A percentile compares a stretch with the other conserved stretches of the same genome.
These are phyloP conservation scores for Sinodicranocentrus sp. DNA, from an alignment of 2,888 invertebrate species.

Conservation along the genomic window DNA sequence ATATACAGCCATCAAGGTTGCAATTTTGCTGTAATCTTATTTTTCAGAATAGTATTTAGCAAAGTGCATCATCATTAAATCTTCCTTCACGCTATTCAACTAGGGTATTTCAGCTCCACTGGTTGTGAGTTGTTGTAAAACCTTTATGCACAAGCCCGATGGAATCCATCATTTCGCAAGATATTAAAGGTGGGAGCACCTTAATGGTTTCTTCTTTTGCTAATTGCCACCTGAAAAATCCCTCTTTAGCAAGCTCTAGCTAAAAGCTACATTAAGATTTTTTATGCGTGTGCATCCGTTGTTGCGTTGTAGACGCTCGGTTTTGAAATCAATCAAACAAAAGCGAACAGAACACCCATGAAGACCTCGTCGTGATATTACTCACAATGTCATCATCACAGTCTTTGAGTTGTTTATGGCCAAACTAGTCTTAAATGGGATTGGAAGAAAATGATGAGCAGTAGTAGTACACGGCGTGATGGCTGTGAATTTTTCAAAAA, in stretches of 20 bases:
- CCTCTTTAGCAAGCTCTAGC: too few species aligned
- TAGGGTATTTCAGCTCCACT: too few species aligned
- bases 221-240: background rate
- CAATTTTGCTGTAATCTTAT: background rate
- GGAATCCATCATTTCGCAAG: background rate
- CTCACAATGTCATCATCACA: background rate
- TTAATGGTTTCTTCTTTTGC: background rate
- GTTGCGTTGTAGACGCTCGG: background rate
- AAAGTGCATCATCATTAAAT: slow-evolving; percentile 17
- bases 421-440: too few species aligned
- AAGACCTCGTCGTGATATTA: background rate
- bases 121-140: too few species aligned
- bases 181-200: background rate
- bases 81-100: too few species aligned
- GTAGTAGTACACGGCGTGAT: too few species aligned
- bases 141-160: background rate
- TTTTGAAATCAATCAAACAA: slow-evolving; percentile 17
- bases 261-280: background rate
- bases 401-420: background rate
- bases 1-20: slow-evolving; percentile 2
- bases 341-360: background rate
- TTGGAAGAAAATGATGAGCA: too few species aligned
- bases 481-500: background rate
- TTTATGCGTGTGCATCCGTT: slow-evolving; percentile 13
- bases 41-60: too few species aligned